phyloP scores from a whole-genome alignment of 1,140 invertebrate species.

The roundworm (Caenorhabditis elegans) region WBcel235 BX284604.4:8015501-8016000 shows the following conservation, averaged over 20 bases:
- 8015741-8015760: neutral
- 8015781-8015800: neutral
- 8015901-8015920: no score
- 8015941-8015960: no score
- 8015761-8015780: neutral
- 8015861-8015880: no score
- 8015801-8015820: constrained; percentile 10
- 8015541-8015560: constrained; percentile 4
- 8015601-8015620: constrained; percentile 5
- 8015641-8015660: no score
- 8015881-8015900: no score
- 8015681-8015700: no score
- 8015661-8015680: neutral
- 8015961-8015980: no score
- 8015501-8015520: constrained; percentile 3
- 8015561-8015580: neutral
- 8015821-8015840: neutral
- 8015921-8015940: no score
- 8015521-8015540: neutral
- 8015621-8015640: neutral
- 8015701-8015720: no score
- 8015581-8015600: constrained; percentile 1
- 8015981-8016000: no score
- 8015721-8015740: no score
- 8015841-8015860: no score